Base-by-base conservation (phyloP, 2,888 invertebrate species). In the Eilema depressum region DNA sequence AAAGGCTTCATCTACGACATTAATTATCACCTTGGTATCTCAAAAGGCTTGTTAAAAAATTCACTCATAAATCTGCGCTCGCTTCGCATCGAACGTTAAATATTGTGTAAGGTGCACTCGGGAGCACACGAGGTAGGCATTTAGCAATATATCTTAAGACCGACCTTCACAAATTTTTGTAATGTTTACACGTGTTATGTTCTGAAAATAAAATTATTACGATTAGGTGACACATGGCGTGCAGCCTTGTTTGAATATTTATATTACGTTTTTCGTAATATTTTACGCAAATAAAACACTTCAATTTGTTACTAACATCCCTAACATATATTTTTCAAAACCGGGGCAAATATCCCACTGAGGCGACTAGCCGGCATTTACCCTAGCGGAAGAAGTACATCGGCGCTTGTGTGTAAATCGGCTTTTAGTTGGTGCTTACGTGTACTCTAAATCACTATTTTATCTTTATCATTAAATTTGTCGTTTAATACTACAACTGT, bases 81-180 rank as follows among this genome's bases (percentile, higher is more conserved):
- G 66, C 78, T 68, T 69, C 78, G 68, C 73, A 68, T 69, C 66
- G 67, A 14, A 56, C 70, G 74, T 75, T 41, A 79, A 78, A 75
- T 70, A 75, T 85, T 85, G 79, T 74, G 83, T 77, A 84, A 86
- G 69, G 8, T 79, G 79, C 79, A 76, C 78, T 85, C 83, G 83
- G 77, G 83, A 84, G 79, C 78, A 81, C 83, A 91, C 87, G 91
- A 88, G 88, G 88, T 88, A 81, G 85, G 71, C 72, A 81, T 88
- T 88, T 88, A 73, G 88, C 87, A 89, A 91, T 80, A 79, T 85
- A 85, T 90, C 90, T 86, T 82, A 82, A 79, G 89, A 89, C 70
- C 53, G 53, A 76, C 87, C 88, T 85, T 86, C 83, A 60, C 71
- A 74, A 66, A 79, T 53, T 53, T 64, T 69, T 80, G 76, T 85